These are phyloP conservation scores for Siniperca knerii DNA, from an alignment of 2,113 vertebrate genomes.

Conservation along the genomic window DNA sequence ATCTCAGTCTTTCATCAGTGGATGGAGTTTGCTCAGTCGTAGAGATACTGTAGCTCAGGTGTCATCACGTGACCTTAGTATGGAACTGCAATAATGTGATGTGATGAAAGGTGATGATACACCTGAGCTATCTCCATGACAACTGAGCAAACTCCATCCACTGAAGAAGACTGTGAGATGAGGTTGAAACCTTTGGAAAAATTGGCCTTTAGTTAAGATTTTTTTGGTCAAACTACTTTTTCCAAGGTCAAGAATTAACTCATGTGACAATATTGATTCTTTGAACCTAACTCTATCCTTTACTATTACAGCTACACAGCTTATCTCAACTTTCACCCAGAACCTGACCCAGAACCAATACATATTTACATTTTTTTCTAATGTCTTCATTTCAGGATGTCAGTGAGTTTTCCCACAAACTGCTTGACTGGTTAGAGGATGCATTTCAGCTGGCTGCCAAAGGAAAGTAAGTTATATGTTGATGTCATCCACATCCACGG, in stretches of 20 bases:
- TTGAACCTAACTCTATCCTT: neutral
- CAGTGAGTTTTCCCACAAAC: conserved; percentile 98
- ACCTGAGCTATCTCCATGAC: neutral
- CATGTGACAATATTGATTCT: neutral
- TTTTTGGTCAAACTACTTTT: neutral
- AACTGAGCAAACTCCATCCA: neutral
- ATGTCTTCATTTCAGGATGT: conserved; percentile 90
- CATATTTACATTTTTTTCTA: neutral
- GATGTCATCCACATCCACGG: neutral
- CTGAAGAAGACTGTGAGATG: neutral
- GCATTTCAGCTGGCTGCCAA: conserved; percentile 94
- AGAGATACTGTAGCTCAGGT: neutral
- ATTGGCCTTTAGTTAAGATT: neutral
- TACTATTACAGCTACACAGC: neutral
- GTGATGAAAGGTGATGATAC: neutral
- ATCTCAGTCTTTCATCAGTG: neutral
- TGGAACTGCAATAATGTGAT: neutral
- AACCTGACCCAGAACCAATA: neutral
- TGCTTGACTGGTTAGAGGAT: conserved; percentile 97
- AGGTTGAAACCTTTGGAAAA: neutral
- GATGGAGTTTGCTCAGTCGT: neutral
- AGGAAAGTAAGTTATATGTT: conserved; percentile 86
- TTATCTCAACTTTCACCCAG: neutral
- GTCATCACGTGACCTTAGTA: neutral
- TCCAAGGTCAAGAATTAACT: neutral